phyloP scores from a whole-genome alignment of 2,113 vertebrate species.

The Poicephalus meyeri region DNA sequence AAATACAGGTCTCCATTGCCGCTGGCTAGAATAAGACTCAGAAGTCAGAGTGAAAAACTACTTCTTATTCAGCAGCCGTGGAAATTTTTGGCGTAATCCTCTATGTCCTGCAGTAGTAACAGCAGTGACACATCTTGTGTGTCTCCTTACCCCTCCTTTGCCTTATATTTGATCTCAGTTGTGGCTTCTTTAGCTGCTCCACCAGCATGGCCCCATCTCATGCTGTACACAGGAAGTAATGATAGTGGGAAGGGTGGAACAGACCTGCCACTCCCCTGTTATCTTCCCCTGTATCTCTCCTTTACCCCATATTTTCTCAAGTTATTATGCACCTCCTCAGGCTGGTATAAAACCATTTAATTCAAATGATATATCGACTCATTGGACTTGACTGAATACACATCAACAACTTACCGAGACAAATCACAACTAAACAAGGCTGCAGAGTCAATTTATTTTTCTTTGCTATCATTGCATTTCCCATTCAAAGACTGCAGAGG shows the following conservation, averaged over 20 bases:
- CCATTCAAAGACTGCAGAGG: neutral
- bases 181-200: neutral
- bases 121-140: neutral
- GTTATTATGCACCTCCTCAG: neutral
- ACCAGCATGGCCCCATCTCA: neutral
- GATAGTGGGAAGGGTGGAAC: neutral
- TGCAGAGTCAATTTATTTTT: neutral
- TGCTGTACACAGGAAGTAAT: neutral
- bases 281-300: neutral
- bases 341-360: conserved; percentile 6
- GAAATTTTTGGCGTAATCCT: neutral
- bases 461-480: neutral
- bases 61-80: neutral
- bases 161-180: neutral
- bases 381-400: neutral
- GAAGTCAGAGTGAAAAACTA: conserved; percentile 12
- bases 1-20: neutral
- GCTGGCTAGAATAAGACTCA: neutral
- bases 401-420: neutral
- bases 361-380: neutral
- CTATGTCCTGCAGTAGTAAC: neutral
- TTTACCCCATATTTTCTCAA: conserved; percentile 12
- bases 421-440: conserved; percentile 2
- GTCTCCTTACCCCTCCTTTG: neutral
- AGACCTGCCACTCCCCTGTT: neutral